A percentile compares a stretch with the other conserved stretches of the same genome.
These are phyloP conservation scores for Uria aalge DNA, from an alignment of 2,113 vertebrate species.

Conservation along the genomic window DNA sequence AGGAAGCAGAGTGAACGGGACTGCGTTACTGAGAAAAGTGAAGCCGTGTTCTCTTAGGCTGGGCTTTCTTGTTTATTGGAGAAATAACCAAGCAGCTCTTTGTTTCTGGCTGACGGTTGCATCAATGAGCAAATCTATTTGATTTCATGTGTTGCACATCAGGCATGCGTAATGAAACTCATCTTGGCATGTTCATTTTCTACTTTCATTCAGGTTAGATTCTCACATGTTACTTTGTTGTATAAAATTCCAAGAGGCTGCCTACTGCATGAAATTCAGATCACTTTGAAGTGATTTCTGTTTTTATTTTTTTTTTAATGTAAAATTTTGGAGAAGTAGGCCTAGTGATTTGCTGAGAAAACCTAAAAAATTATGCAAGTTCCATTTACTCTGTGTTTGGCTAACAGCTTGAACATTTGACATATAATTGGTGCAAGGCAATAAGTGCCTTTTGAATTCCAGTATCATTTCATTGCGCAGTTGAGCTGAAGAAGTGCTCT, in stretches of 20 bases:
- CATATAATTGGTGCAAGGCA: not conserved
- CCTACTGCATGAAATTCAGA: not conserved
- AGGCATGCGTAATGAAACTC: not conserved
- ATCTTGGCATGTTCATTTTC: slow-evolving; percentile 27
- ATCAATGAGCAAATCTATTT: not conserved
- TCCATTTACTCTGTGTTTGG: not conserved
- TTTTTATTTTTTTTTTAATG: not conserved
- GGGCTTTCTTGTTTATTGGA: not conserved
- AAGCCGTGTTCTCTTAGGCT: not conserved
- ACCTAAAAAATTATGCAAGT: not conserved
- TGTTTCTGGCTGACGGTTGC: not conserved
- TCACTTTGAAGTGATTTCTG: not conserved
- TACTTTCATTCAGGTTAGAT: not conserved
- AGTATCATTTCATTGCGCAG: not conserved
- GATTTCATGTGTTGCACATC: not conserved
- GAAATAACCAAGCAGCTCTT: not conserved
- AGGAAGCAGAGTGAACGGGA: not conserved
- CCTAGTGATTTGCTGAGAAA: not conserved
- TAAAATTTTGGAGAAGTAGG: not conserved
- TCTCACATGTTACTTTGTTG: not conserved
- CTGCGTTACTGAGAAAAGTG: not conserved
- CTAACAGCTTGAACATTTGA: not conserved
- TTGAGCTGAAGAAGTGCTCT: not conserved
- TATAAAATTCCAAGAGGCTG: not conserved
- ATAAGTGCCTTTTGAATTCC: not conserved